phyloP scores from a whole-genome alignment of 2,113 vertebrate genomes.

The Alligator sinensis region DNA sequence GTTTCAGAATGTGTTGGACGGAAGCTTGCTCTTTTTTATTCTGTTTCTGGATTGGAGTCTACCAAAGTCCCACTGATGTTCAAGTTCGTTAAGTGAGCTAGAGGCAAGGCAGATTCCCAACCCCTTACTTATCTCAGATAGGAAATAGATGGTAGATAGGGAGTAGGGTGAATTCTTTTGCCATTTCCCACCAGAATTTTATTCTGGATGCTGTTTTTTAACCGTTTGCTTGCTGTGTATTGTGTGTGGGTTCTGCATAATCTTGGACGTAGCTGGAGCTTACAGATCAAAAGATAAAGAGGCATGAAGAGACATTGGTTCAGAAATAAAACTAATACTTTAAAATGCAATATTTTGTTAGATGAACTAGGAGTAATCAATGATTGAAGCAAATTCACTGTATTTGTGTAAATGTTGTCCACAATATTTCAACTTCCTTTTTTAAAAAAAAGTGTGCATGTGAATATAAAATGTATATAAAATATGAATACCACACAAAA shows the following conservation, averaged over 20 bases:
- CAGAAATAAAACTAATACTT: neutral
- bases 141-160: slow-evolving; percentile 62
- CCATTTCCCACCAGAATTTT: slow-evolving; percentile 69
- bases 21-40: slow-evolving; percentile 50
- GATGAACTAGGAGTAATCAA: neutral
- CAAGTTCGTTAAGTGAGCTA: slow-evolving; percentile 64
- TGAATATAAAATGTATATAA: neutral
- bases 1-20: neutral
- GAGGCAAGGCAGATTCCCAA: slow-evolving; percentile 64
- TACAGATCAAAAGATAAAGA: neutral
- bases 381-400: neutral
- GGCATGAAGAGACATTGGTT: neutral
- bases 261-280: neutral
- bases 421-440: neutral
- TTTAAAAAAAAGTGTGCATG: neutral
- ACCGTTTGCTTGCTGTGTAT: slow-evolving; percentile 8
- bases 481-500: too few species aligned
- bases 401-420: neutral
- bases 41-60: neutral
- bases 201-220: slow-evolving; percentile 43
- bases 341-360: neutral
- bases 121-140: slow-evolving; percentile 59
- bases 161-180: slow-evolving; percentile 63
- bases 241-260: neutral
- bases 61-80: slow-evolving; percentile 52